Evolutionary conservation across 2,797 vertebrate species (phyloP), one percentile per base, ranked within the genome.

Genomic region (Hephaestus fuliginosus): DNA sequence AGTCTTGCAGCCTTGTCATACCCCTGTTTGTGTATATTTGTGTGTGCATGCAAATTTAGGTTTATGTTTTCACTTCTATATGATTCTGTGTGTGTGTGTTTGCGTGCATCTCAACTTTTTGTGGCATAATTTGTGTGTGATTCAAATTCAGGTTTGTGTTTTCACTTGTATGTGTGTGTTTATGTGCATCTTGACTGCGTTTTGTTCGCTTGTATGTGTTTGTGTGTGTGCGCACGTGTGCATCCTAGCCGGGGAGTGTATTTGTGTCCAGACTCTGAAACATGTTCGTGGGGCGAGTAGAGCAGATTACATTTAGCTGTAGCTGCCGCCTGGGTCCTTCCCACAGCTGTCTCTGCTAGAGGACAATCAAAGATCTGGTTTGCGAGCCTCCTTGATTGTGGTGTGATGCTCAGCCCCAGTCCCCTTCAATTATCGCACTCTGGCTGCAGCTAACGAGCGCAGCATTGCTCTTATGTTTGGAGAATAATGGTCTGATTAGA

Each of bases 331-430:
- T 52, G 78, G 80, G 62, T 82, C 74, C 83, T 84, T 87, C 83
- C 83, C 85, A 88, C 90, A 89, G 93, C 89, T 92, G 89, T 88
- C 76, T 84, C 62, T 28, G 82, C 84, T 68, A 60, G 80, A 87
- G 84, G 84, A 91, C 89, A 90, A 89, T 90, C 89, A 91, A 76
- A 89, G 83, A 63, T 43, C 81, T 4, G 68, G 77, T 77, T 39
- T 48, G 78, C 10, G 63, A 82, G 81, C 68, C 67, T 46, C 78
- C 88, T 33, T 89, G 89, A 91, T 90, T 86, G 85, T 86, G 84
- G 73, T 63, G 76, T 75, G 86, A 87, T 84, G 76, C 80, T 86
- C 76, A 7, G 80, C 49, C 78, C 64, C 75, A 30, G 76, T 89
- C 87, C 86, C 70, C 85, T 82, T 83, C 86, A 89, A 90, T 90